These are phyloP conservation scores for Kudoa iwatai DNA, from an alignment of 30 jellyfish, hydroid and myxozoan species.

Conservation along the genomic window DNA sequence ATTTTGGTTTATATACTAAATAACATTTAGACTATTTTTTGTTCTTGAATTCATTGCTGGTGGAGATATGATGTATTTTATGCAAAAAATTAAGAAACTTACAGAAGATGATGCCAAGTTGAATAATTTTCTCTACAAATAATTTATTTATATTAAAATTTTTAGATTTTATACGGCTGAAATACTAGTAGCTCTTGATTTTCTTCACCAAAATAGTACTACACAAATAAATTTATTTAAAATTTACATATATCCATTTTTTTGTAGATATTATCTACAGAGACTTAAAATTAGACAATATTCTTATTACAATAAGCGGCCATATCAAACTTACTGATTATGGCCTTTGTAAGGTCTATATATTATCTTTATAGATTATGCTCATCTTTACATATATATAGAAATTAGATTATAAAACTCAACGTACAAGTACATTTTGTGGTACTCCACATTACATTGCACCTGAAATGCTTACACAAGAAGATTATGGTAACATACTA, in stretches of 20 bases:
- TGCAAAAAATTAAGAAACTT: constrained; percentile 70
- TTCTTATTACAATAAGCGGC: constrained; percentile 54
- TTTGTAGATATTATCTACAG: constrained; percentile 48
- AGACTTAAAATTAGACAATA: constrained; percentile 76
- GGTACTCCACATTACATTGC: constrained; percentile 98
- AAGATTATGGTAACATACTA: constrained; percentile 92
- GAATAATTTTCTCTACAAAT: neutral
- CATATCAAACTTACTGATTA: constrained; percentile 82
- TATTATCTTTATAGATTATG: neutral
- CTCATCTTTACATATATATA: too few relatives aligned
- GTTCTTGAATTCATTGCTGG: constrained; percentile 78
- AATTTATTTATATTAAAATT: too few relatives aligned
- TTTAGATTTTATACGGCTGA: neutral
- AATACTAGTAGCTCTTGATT: neutral
- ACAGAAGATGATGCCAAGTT: constrained; percentile 92
- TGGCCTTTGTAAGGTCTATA: constrained; percentile 84
- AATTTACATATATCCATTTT: too few relatives aligned
- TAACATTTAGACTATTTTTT: constrained; percentile 27
- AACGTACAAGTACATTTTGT: constrained; percentile 25
- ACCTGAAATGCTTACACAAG: constrained; percentile 78
- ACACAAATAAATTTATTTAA: too few relatives aligned
- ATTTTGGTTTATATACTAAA: too few relatives aligned
- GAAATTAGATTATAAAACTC: neutral
- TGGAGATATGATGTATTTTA: constrained; percentile 90
- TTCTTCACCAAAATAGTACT: neutral